A percentile compares a stretch with the other conserved stretches of the same genome.
phyloP scores from a whole-genome alignment of 1,140 invertebrate species.

The Drosophila setifemur region DNA sequence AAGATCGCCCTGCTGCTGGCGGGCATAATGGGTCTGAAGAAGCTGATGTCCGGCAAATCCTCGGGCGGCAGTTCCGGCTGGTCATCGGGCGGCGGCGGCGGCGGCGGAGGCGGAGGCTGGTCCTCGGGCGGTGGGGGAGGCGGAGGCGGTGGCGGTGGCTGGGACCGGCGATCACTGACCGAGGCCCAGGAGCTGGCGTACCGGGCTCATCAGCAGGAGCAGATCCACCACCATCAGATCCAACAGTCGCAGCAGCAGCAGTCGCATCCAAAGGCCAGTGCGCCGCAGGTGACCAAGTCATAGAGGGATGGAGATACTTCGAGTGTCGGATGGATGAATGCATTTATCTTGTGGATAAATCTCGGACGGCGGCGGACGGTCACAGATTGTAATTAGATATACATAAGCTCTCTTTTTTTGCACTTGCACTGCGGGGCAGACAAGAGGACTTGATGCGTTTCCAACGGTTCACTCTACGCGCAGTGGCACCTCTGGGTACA shows the following conservation, averaged over 20 bases:
- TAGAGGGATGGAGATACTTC: constrained; percentile 32
- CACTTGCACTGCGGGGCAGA: constrained; percentile 42
- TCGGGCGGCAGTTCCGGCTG: constrained; percentile 84
- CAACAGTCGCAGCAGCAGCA: constrained; percentile 39
- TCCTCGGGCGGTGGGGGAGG: constrained; percentile 84
- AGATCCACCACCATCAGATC: constrained; percentile 15
- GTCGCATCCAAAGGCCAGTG: constrained; percentile 35
- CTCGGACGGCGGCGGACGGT: constrained; percentile 18
- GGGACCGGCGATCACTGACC: constrained; percentile 83
- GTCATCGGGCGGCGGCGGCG: constrained; percentile 84
- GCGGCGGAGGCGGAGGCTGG: constrained; percentile 85
- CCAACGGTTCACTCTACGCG: constrained; percentile 62
- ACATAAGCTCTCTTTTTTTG: constrained; percentile 38
- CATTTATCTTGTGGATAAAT: constrained; percentile 79
- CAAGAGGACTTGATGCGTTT: constrained; percentile 56
- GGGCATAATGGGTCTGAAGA: constrained; percentile 91
- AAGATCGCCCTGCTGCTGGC: constrained; percentile 90
- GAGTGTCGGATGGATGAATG: constrained; percentile 41
- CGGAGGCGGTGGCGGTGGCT: constrained; percentile 76
- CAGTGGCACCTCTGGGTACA: constrained; percentile 71
- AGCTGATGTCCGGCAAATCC: constrained; percentile 87
- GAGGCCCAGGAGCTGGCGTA: constrained; percentile 87
- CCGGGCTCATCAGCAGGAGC: constrained; percentile 83
- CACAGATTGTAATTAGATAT: constrained; percentile 74
- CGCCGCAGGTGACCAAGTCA: constrained; percentile 54